Base-by-base conservation (phyloP, 2,113 vertebrate genomes). In the Gavia stellata region DNA sequence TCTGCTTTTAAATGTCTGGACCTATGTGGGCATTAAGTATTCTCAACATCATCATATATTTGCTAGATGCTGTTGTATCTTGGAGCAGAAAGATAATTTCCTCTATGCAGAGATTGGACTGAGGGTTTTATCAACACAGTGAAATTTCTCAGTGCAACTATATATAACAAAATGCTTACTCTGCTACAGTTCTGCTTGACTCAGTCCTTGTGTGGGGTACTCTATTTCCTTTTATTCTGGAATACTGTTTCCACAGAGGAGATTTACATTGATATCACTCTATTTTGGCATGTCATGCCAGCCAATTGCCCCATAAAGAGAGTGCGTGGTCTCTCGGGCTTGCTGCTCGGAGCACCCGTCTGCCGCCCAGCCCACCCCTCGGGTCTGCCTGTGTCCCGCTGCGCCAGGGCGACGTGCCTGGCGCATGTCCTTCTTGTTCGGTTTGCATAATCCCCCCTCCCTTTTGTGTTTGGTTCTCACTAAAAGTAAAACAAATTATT, bases 1-100 rank as follows among this genome's bases (percentile, higher is more conserved):
- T 78, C 12, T 95, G 97, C 97, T 94, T 98, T 98, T 97, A 97
- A 98, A 90, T 93, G 72, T 94, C 77, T 42, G 74, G 79, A 77
- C 31, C 26, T 61, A 12, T 50, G 81, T 85, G 73, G 47, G 55
- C 50, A 26, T 4, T 73, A 55, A 50, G 7, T 21, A 20, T 79
- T 82, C 79, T 75, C 71, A 68, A 6, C 52, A 56, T 36, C 59
- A 31, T 62, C 47, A 8, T 71, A 0, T 47, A 28, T 81, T 89
- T 94, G 42, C 70, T 83, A 70, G 36, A 38, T 58, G 67, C 47
- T 95, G 63, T 33, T 18, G 1, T 50, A 25, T 88, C 82, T 78
- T 42, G 75, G 59, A 81, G 50, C 33, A 87, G 58, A 65, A 90
- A 50, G 52, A 38, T 65, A 6, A 38, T 74, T 88, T 85, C 33